Evolutionary conservation across 1,140 invertebrate genomes (phyloP).

Genomic region (Yoshiicerus persimilis): DNA sequence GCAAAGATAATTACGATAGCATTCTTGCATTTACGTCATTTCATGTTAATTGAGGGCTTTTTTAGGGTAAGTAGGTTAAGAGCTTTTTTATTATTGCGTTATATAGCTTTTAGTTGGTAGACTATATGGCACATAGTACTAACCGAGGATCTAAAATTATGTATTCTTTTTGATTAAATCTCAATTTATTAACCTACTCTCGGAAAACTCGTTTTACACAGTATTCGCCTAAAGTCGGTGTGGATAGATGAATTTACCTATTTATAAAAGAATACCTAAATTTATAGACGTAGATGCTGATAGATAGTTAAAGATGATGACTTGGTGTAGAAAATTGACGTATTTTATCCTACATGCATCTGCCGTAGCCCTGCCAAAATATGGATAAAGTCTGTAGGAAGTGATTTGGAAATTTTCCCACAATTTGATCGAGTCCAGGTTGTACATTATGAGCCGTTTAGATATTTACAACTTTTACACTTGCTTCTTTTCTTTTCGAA

Average conservation of each 20-base stretch:
- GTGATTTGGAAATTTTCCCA: slow-evolving; percentile 22
- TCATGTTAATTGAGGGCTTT: not conserved
- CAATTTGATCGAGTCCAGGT: not conserved
- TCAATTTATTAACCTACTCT: too few species aligned
- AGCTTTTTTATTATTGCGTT: not conserved
- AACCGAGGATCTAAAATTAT: too few species aligned
- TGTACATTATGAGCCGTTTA: not conserved
- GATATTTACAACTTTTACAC: not conserved
- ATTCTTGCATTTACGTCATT: not conserved
- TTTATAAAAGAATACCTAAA: not conserved
- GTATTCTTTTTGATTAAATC: not conserved
- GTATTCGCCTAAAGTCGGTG: not conserved
- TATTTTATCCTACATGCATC: not conserved
- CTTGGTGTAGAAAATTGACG: not conserved
- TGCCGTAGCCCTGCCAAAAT: not conserved
- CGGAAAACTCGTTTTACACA: not conserved
- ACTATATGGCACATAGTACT: too few species aligned
- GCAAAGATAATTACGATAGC: not conserved
- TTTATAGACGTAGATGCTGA: not conserved
- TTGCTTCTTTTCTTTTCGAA: not conserved
- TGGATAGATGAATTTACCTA: not conserved
- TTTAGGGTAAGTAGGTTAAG: not conserved
- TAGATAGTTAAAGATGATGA: not conserved
- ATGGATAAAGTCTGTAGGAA: not conserved
- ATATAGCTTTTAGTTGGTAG: too few species aligned